Conservation (phyloP, 2,888 invertebrate genomes). For the Crioceris asparagi region DNA sequence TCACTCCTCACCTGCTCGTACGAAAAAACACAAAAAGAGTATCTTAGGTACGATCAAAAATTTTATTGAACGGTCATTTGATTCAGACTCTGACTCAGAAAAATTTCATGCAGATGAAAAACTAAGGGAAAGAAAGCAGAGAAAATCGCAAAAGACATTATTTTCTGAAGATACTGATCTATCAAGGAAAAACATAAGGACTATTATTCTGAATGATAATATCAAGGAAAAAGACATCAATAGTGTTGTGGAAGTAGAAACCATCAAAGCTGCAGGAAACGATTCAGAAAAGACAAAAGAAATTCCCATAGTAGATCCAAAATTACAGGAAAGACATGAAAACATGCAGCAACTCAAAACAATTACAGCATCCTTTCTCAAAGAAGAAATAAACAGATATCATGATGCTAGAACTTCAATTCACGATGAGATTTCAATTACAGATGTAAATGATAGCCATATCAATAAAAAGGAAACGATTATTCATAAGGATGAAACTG, state of each 20-base stretch:
- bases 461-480: neutral
- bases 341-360: conserved; percentile 22
- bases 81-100: conserved; percentile 37
- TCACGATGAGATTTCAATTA: too few species aligned
- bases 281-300: conserved; percentile 8
- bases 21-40: conserved; percentile 31
- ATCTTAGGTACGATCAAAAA: conserved; percentile 36
- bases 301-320: conserved; percentile 12
- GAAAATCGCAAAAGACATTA: too few species aligned
- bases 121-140: conserved; percentile 25
- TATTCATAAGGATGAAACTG: neutral
- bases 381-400: conserved; percentile 26
- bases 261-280: conserved; percentile 5
- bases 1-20: too few species aligned
- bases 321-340: conserved; percentile 18
- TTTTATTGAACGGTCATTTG: conserved; percentile 34
- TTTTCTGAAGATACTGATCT: too few species aligned
- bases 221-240: too few species aligned
- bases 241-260: too few species aligned
- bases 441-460: neutral
- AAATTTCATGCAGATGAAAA: conserved; percentile 32
- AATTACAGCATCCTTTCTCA: conserved; percentile 24
- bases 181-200: too few species aligned
- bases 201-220: too few species aligned
- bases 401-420: conserved; percentile 25